These are phyloP conservation scores for Dallia pectoralis DNA, from an alignment of 2,797 vertebrate species.

Conservation along the genomic window DNA sequence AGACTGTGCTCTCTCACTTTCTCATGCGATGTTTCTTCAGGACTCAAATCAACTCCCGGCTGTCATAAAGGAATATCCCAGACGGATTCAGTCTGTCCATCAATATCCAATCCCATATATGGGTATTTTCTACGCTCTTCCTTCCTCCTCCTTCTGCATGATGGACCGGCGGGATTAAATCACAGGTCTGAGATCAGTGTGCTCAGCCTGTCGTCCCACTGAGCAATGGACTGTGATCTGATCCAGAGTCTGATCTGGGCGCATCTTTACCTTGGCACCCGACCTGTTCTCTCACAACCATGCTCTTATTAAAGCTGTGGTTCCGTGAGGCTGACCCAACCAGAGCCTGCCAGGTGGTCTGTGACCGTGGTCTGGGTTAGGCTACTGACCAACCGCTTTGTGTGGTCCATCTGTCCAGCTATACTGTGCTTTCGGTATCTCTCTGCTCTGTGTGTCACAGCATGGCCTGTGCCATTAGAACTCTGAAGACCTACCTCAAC, in stretches of 20 bases:
- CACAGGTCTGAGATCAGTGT: background rate
- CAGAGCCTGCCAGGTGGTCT: background rate
- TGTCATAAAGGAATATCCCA: slow-evolving; percentile 40
- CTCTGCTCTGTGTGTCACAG: background rate
- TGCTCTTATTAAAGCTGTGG: background rate
- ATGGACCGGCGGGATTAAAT: background rate
- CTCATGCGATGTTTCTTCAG: slow-evolving; percentile 39
- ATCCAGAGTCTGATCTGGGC: background rate
- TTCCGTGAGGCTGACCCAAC: background rate
- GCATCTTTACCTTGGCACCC: background rate
- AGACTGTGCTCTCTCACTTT: slow-evolving; percentile 41
- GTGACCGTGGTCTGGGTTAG: background rate
- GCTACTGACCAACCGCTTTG: background rate
- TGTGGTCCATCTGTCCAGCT: slow-evolving; percentile 3
- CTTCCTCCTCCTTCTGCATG: slow-evolving; percentile 41
- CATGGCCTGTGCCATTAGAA: slow-evolving; percentile 38
- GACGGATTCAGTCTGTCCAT: slow-evolving; percentile 38
- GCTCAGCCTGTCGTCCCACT: background rate
- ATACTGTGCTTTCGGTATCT: slow-evolving; percentile 7
- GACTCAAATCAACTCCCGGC: slow-evolving; percentile 29
- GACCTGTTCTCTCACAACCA: background rate
- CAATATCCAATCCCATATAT: slow-evolving; percentile 38
- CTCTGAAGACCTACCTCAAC: slow-evolving; percentile 76
- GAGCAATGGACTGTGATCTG: background rate
- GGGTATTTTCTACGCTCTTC: slow-evolving; percentile 46